These are phyloP conservation scores for Aleiodes testaceus DNA, from an alignment of 2,888 invertebrate genomes.

Conservation along the genomic window DNA sequence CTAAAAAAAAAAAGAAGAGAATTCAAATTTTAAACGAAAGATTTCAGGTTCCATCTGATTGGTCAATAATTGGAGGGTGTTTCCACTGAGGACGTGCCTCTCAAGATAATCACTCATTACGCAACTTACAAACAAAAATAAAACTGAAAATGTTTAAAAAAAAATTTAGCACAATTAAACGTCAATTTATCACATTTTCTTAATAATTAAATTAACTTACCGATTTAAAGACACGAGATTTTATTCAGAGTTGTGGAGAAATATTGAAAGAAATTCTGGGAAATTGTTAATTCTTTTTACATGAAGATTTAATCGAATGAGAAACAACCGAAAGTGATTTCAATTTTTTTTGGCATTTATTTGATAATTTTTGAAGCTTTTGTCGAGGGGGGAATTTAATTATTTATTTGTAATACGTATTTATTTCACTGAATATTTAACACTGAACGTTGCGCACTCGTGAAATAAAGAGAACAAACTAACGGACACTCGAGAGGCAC, in stretches of 20 bases:
- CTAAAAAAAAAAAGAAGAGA: background rate
- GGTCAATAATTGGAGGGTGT: constrained; percentile 12
- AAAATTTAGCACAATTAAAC: background rate
- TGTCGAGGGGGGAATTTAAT: background rate
- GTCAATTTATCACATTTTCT: background rate
- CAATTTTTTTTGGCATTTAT: constrained; percentile 24
- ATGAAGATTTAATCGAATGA: background rate
- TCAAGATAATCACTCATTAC: constrained; percentile 6
- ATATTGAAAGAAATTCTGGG: too few relatives aligned
- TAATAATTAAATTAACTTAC: background rate
- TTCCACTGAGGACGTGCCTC: background rate
- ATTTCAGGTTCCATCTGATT: background rate
- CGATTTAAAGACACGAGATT: background rate
- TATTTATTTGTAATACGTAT: background rate
- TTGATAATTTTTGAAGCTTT: background rate
- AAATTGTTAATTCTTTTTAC: background rate
- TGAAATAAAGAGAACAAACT: constrained; percentile 12
- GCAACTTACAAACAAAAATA: background rate
- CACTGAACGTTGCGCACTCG: constrained; percentile 2
- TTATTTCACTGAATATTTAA: background rate
- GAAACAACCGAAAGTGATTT: constrained; percentile 19
- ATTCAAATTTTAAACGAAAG: background rate
- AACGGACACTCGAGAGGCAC: constrained; percentile 3
- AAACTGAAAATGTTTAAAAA: background rate
- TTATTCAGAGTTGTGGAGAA: too few relatives aligned